Percentiles rank a stretch among this genome's conserved stretches.
These are phyloP conservation scores for Excalfactoria chinensis DNA, from an alignment of 2,113 vertebrate genomes.

Conservation along the genomic window DNA sequence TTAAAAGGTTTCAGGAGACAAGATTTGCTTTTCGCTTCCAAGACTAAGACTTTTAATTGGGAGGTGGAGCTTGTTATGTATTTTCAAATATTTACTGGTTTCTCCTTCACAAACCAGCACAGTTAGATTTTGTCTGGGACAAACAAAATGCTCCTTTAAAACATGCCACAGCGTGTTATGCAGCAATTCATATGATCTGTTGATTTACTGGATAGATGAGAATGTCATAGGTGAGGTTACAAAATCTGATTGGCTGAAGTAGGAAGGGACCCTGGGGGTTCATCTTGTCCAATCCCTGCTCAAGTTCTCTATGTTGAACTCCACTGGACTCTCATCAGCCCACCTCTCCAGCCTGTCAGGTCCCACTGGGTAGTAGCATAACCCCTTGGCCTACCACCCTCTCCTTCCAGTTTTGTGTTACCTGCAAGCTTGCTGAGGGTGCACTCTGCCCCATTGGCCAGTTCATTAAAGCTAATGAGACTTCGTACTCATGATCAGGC, in stretches of 20 bases:
- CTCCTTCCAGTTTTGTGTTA: background rate
- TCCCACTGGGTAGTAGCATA: background rate
- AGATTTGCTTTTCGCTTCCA: background rate
- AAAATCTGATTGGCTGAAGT: background rate
- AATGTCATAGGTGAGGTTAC: background rate
- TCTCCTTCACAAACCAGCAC: background rate
- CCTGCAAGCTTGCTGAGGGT: background rate
- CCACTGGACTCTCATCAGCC: background rate
- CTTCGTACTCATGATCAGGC: background rate
- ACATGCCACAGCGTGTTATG: background rate
- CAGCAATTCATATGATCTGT: background rate
- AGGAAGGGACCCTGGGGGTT: background rate
- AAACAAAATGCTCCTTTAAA: background rate
- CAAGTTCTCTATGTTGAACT: background rate
- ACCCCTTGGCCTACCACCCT: background rate
- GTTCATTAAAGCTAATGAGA: background rate
- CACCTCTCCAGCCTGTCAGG: background rate
- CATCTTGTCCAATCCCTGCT: background rate
- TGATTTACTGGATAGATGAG: background rate
- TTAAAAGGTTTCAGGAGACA: background rate
- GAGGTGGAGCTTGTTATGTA: background rate
- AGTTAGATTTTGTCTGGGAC: accelerated
- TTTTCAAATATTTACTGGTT: background rate
- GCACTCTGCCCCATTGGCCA: background rate
- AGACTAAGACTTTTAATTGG: background rate